Evolutionary conservation across 2,797 vertebrate genomes (phyloP), one percentile per base, ranked within the genome.

Genomic region (Oryzias dopingdopingensis): DNA sequence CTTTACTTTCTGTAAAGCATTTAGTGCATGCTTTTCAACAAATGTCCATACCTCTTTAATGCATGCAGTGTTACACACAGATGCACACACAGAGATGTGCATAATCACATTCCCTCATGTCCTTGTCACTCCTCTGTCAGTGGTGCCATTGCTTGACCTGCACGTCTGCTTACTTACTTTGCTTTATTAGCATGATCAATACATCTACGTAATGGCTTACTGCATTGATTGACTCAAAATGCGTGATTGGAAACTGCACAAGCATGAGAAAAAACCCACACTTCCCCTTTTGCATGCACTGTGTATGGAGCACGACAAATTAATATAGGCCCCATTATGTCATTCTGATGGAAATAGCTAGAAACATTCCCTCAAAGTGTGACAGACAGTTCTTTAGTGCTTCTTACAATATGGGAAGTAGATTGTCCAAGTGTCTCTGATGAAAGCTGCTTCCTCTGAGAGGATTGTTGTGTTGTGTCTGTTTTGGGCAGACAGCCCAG

Each of bases 121-220:
- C 66, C 59, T 59, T 70, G 59, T 65, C 74, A 73, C 59, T 42
- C 26, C 50, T 61, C 60, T 72, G 65, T 74, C 79, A 81, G 18
- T 43, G 14, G 26, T 79, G 77, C 65, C 81, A 76, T 79, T 78
- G 76, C 56, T 60, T 79, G 72, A 88, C 81, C 82, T 75, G 65
- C 44, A 50, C 1, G n/a, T 73, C 63, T 60, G 53, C 56, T 70
- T 81, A 74, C 72, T 70, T 67, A 56, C 52, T 83, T 80, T 68
- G 49, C 73, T 57, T 81, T 73, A 82, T 86, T 81, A 82, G 50
- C 80, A 79, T 83, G 73, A 84, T 87, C 84, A 76, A 86, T 88
- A 82, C 54, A 57, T 58, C 50, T 71, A 75, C 69, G 73, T 76
- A 64, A 72, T 68, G 76, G 41, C 68, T 77, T 52, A 74, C 42